Conservation (phyloP, 2,113 vertebrate species). For the Prochilodus magdalenae region DNA sequence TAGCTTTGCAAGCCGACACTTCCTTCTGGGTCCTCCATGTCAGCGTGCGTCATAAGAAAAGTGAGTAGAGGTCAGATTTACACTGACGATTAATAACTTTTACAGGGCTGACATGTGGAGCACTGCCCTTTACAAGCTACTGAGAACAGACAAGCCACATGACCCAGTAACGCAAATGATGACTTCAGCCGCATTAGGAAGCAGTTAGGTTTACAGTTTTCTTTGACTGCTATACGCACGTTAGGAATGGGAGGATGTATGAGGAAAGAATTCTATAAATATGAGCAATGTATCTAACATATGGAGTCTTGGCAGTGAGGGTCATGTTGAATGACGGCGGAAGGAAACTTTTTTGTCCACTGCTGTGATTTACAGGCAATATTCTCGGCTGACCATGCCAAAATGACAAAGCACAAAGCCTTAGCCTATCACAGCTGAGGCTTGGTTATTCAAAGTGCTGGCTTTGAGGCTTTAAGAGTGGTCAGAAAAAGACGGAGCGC, state of each 20-base stretch:
- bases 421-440: background rate
- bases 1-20: no score
- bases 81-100: conserved; percentile 51
- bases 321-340: background rate
- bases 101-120: conserved; percentile 47
- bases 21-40: no score
- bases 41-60: conserved; percentile 30
- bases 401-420: conserved; percentile 3
- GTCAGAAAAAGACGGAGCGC: background rate
- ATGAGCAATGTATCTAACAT: background rate
- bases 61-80: conserved; percentile 57
- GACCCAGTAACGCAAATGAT: conserved; percentile 33
- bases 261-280: conserved; percentile 1
- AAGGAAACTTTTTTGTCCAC: background rate
- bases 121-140: conserved; percentile 54
- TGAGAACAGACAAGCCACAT: conserved; percentile 47
- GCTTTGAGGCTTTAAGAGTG: background rate
- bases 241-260: background rate
- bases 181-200: conserved; percentile 8
- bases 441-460: background rate
- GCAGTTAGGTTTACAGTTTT: background rate
- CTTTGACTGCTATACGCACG: background rate
- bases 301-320: background rate
- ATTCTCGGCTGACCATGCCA: background rate
- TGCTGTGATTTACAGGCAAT: background rate